Percentiles rank a stretch among this genome's conserved stretches.
phyloP scores from a whole-genome alignment of 2,797 vertebrate species.

The Fistularia commersonii region DNA sequence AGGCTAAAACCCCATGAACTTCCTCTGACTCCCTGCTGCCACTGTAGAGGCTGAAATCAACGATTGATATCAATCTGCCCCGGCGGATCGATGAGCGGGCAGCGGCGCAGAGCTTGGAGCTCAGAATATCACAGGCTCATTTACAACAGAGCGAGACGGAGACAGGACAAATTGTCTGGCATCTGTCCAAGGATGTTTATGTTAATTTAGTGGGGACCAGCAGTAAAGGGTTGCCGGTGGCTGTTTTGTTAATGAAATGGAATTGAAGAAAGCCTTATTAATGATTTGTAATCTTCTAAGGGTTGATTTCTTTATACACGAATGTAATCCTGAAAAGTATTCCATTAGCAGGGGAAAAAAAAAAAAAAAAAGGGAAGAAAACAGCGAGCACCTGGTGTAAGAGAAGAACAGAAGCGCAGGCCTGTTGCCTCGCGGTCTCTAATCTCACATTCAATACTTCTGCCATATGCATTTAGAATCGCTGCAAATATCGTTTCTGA shows the following conservation, averaged over 20 bases:
- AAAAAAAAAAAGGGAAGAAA: conserved; percentile 17
- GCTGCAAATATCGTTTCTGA: conserved; percentile 51
- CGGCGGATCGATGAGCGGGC: conserved; percentile 36
- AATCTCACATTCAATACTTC: conserved; percentile 39
- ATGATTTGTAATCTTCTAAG: conserved; percentile 42
- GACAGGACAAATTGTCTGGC: conserved; percentile 34
- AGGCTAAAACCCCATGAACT: conserved; percentile 45
- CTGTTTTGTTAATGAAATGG: conserved; percentile 47
- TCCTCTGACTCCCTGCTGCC: conserved; percentile 34
- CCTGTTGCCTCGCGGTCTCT: conserved; percentile 34
- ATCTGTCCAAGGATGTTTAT: conserved; percentile 53
- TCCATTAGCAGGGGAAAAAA: conserved; percentile 13
- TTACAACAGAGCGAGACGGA: conserved; percentile 27
- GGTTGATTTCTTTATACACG: conserved; percentile 36
- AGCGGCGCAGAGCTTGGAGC: conserved; percentile 28
- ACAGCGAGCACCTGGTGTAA: neutral
- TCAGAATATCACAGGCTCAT: conserved; percentile 48
- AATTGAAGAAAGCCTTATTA: conserved; percentile 49
- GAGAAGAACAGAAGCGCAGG: conserved; percentile 4
- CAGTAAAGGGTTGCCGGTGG: conserved; percentile 16
- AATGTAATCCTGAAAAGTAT: conserved; percentile 18
- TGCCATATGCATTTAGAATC: conserved; percentile 48
- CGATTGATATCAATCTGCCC: conserved; percentile 58
- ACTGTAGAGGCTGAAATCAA: conserved; percentile 38
- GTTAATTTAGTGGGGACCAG: conserved; percentile 45